Base-by-base conservation (phyloP, 2,797 vertebrate genomes). In the Mormyrops boulengeri region DNA sequence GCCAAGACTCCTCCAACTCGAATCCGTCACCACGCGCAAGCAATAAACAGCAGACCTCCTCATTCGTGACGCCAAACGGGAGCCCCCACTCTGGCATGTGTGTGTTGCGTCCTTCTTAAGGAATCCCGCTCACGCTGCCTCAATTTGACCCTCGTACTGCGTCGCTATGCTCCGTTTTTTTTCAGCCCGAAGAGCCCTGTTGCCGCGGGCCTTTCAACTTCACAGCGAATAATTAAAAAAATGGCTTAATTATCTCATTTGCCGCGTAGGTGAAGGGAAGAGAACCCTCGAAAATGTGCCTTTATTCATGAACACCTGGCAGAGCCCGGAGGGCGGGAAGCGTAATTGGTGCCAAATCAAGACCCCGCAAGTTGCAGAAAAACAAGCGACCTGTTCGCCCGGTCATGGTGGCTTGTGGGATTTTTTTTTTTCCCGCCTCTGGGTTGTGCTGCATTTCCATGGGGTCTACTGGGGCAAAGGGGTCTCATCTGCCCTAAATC, bases 271-370 rank as follows among this genome's bases (percentile, higher is more conserved):
- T 69, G 44, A 41, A 34, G 82, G 57, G 53, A 85, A 73, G 88
- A 88, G 44, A 73, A 38, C 60, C 7, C 77, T 69, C 12, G 30
- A 85, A 77, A 88, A 82, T 14, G 73, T 55, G 19, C 55, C 55
- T 89, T 89, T 90, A 90, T 90, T 90, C 90, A 87, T 90, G 90
- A 89, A 82, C 90, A 89, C 90, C 90, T 89, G 90, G 57, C 38
- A 11, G 49, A 34, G 87, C 38, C 88, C 47, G 19, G 12, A 90
- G 88, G 82, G 26, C 38, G n/a, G 9, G 44, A 8, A 26, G 30
- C 53, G 17, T 82, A 77, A 89, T 87, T 52, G 52, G 53, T 50
- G 55, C 52, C 73, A 38, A 69, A 87, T 87, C 80, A 82, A 88
- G 73, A 62, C 22, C 50, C 47, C n/a, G 87, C 22, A 17, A 55